These are phyloP conservation scores for Brachionus paranguensis DNA, from an alignment of 1,140 invertebrate genomes.

Conservation along the genomic window DNA sequence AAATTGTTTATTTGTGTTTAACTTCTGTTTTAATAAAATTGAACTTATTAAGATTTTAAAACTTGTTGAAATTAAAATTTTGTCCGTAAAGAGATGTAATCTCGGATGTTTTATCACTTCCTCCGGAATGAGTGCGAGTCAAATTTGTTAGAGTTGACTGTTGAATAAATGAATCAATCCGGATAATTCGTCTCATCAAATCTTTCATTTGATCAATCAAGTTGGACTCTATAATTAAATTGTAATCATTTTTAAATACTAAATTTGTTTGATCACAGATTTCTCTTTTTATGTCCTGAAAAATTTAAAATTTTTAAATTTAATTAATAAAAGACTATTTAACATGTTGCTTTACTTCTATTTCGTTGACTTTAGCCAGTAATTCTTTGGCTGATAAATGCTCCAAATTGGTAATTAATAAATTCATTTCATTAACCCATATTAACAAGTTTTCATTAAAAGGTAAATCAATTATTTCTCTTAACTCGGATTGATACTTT, in stretches of 20 bases:
- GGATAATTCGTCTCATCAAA: constrained; percentile 34
- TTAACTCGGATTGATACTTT: not conserved
- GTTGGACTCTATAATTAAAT: not conserved
- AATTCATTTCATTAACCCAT: constrained; percentile 5
- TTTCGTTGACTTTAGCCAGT: not conserved
- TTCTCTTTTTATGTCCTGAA: constrained; percentile 15
- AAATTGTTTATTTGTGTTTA: not conserved
- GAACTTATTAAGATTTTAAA: not conserved
- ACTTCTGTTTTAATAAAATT: not conserved
- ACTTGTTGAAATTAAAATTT: not conserved
- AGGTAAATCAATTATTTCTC: not conserved
- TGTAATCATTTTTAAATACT: not conserved
- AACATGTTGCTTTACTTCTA: not conserved
- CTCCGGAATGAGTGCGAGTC: not conserved
- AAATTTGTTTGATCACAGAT: not conserved
- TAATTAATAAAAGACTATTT: not conserved
- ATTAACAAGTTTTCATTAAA: not conserved
- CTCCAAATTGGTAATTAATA: constrained; percentile 2
- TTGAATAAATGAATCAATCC: constrained; percentile 8
- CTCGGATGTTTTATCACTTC: not conserved
- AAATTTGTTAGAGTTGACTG: not conserved
- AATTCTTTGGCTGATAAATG: constrained; percentile 1
- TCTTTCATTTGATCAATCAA: constrained; percentile 35
- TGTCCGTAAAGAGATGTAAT: not conserved
- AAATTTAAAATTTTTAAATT: not conserved